Conservation (phyloP, 2,797 vertebrate genomes). For the Silurus aristotelis region DNA sequence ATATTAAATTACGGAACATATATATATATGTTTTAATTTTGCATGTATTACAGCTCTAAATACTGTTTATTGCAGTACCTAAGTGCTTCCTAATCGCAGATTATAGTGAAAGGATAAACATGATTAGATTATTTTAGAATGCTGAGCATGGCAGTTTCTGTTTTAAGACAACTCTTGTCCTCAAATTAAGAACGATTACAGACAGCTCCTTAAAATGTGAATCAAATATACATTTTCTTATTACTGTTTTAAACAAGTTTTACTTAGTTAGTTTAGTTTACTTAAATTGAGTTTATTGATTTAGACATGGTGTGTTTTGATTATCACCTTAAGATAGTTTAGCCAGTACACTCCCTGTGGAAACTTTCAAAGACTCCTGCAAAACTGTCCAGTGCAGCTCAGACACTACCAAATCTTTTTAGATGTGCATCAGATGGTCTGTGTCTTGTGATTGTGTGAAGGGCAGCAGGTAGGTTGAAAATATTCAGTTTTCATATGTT, state of each 20-base stretch:
- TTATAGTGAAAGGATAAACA: constrained; percentile 73
- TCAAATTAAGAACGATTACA: background rate
- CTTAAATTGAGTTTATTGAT: background rate
- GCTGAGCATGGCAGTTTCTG: constrained; percentile 65
- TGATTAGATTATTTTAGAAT: constrained; percentile 79
- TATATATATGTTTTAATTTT: background rate
- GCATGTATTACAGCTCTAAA: background rate
- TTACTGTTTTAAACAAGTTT: background rate
- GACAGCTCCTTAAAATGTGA: background rate
- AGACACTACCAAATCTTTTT: constrained; percentile 56
- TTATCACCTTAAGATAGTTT: constrained; percentile 16
- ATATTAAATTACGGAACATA: no score
- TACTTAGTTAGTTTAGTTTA: background rate
- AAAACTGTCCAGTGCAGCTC: constrained; percentile 12
- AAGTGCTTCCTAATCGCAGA: constrained; percentile 71
- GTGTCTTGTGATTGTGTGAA: constrained; percentile 76
- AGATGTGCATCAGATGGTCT: constrained; percentile 76
- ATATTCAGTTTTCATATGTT: background rate
- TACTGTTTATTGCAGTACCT: constrained; percentile 16
- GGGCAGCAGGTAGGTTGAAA: constrained; percentile 75
- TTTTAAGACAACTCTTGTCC: constrained; percentile 43
- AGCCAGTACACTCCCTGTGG: background rate
- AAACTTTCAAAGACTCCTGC: background rate
- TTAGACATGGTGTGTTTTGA: constrained; percentile 14
- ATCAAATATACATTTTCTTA: background rate